phyloP scores from a whole-genome alignment of 2,888 invertebrate genomes.

The Scotopteryx bipunctaria region DNA sequence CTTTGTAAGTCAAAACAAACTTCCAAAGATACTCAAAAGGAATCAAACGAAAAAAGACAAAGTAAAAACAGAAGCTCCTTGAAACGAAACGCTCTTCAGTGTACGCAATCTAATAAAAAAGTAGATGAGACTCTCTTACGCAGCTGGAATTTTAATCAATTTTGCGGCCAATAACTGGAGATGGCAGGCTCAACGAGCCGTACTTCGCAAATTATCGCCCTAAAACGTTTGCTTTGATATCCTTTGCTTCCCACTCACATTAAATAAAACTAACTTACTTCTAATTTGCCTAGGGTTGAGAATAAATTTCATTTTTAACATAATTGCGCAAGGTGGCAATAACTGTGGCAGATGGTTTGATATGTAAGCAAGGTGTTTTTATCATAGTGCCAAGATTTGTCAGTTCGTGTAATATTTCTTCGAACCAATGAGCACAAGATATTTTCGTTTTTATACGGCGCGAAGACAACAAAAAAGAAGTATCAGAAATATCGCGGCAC shows the following conservation, averaged over 20 bases:
- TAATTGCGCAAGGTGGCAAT: conserved; percentile 39
- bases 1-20: conserved; percentile 29
- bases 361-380: conserved; percentile 44
- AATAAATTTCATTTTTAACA: conserved; percentile 23
- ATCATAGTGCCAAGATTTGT: conserved; percentile 36
- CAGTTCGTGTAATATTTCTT: conserved; percentile 34
- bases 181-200: conserved; percentile 51
- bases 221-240: conserved; percentile 59
- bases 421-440: conserved; percentile 22
- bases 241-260: conserved; percentile 59
- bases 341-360: conserved; percentile 40
- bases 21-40: conserved; percentile 36
- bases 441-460: conserved; percentile 36
- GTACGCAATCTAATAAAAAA: conserved; percentile 70
- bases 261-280: conserved; percentile 51
- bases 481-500: conserved; percentile 43
- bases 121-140: conserved; percentile 65
- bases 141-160: conserved; percentile 78
- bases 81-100: conserved; percentile 53
- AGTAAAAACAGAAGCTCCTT: conserved; percentile 49
- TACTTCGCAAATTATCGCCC: conserved; percentile 70
- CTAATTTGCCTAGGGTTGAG: conserved; percentile 48
- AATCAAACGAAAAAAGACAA: conserved; percentile 47
- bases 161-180: conserved; percentile 73
- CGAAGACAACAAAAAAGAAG: conserved; percentile 44